Evolutionary conservation across 2,888 invertebrate species (phyloP).

Genomic region (Eupithecia tripunctaria): DNA sequence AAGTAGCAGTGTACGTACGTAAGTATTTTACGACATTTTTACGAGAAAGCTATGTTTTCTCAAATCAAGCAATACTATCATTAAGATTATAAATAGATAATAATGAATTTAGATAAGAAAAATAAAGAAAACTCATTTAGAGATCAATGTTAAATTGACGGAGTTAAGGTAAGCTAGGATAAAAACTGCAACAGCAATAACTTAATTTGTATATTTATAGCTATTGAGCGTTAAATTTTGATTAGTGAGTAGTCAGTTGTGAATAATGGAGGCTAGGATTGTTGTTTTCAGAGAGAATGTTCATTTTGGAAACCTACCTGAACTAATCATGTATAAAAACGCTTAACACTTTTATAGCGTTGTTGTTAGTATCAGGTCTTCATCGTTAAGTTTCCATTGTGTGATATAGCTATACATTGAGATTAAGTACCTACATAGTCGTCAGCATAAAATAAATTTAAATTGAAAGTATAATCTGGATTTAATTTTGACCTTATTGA

Average conservation of each 20-base stretch:
- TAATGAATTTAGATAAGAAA: slow-evolving; percentile 69
- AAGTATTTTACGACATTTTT: slow-evolving; percentile 64
- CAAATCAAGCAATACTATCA: slow-evolving; percentile 82
- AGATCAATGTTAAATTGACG: slow-evolving; percentile 79
- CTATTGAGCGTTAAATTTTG: slow-evolving; percentile 83
- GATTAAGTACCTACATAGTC: slow-evolving; percentile 76
- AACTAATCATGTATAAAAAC: slow-evolving; percentile 46
- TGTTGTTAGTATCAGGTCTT: slow-evolving; percentile 52
- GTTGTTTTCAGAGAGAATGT: slow-evolving; percentile 74
- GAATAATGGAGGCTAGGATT: slow-evolving; percentile 77
- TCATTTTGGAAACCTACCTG: slow-evolving; percentile 61
- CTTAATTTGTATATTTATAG: slow-evolving; percentile 82
- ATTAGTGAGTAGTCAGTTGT: slow-evolving; percentile 80
- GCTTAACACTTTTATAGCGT: slow-evolving; percentile 48
- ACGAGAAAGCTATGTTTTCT: slow-evolving; percentile 77
- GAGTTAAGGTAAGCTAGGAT: slow-evolving; percentile 52
- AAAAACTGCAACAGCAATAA: slow-evolving; percentile 83
- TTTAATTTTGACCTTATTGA: slow-evolving; percentile 12
- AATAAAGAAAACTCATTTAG: slow-evolving; percentile 79
- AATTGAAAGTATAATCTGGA: slow-evolving; percentile 36
- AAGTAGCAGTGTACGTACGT: slow-evolving; percentile 54
- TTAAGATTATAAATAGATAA: slow-evolving; percentile 71
- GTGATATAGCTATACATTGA: slow-evolving; percentile 77
- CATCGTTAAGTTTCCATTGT: slow-evolving; percentile 75
- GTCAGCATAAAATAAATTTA: slow-evolving; percentile 77